Evolutionary conservation across 1,140 invertebrate species (phyloP).

Genomic region (Rhopalosiphum padi): DNA sequence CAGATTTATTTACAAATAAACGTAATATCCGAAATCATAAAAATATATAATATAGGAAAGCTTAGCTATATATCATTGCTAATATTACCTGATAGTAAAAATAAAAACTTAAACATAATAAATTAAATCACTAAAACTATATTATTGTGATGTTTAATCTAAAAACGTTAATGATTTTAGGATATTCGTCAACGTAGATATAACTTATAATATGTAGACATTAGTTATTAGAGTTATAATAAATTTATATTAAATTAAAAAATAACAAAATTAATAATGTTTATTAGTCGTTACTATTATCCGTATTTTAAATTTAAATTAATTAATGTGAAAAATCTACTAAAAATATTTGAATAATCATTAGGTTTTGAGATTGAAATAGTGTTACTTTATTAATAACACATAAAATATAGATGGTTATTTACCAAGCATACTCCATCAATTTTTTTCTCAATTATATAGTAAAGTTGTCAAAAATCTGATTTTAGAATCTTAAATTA

Average conservation of each 20-base stretch:
- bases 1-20: conserved; percentile 16
- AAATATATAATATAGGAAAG: neutral
- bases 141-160: neutral
- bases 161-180: neutral
- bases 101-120: neutral
- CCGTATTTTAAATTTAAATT: too few species aligned
- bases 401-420: too few species aligned
- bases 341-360: too few species aligned
- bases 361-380: too few species aligned
- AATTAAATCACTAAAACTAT: neutral
- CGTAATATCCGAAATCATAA: neutral
- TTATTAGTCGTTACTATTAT: neutral
- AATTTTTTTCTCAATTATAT: too few species aligned
- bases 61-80: neutral
- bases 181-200: neutral
- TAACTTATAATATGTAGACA: neutral
- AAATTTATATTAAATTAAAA: neutral
- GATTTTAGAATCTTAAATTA: too few species aligned
- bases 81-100: neutral
- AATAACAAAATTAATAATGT: neutral
- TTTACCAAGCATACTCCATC: too few species aligned
- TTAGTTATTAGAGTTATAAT: neutral
- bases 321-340: too few species aligned
- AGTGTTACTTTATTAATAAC: too few species aligned
- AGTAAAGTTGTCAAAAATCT: too few species aligned